Evolutionary conservation across 2,888 invertebrate genomes (phyloP), one percentile per base, ranked within the genome.

Genomic region (Caenorhabditis sp.): DNA sequence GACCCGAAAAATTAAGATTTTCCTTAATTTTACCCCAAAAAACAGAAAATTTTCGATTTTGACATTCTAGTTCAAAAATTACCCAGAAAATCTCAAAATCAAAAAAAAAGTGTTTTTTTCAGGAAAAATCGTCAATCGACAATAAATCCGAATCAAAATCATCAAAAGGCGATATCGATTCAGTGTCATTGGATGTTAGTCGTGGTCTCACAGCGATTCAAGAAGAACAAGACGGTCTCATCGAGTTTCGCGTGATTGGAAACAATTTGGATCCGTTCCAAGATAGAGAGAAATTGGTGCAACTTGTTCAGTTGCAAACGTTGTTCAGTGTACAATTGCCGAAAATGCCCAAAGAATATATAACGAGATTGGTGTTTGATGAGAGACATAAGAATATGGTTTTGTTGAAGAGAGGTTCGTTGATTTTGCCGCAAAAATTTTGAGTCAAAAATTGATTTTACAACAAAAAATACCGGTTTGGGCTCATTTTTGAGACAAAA

Each of bases 311-410:
- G 55, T 75, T 87, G 27, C 84, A 86, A 53, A 77, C 80, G 75
- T 63, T 88, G 79, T 81, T 97, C 88, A 94, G 95, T 0, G 93
- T 94, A 86, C 97, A 97, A 87, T 89, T 99, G 70, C 96, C 97
- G 0, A 92, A 94, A 88, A 99, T 99, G 97, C 97, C 97, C 0
- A 96, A 88, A 53, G 83, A 85, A 27, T 97, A 97, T 88, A 96
- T 97, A 81, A 95, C 95, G 0, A 93, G 97, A 82, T 90, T 97
- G 59, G 93, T 97, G 0, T 97, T 97, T 88, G 97, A 97, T 79
- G 88, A 89, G 86, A 88, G 89, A 64, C 90, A 90, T 84, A 88
- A 88, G 73, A 90, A 89, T 78, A 77, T 90, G 78, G 88, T 89
- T 0, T 79, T 90, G 43, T 84, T 90, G 17, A 90, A 90, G 78